These are phyloP conservation scores for Labroides dimidiatus DNA, from an alignment of 2,797 vertebrate genomes.

Conservation along the genomic window DNA sequence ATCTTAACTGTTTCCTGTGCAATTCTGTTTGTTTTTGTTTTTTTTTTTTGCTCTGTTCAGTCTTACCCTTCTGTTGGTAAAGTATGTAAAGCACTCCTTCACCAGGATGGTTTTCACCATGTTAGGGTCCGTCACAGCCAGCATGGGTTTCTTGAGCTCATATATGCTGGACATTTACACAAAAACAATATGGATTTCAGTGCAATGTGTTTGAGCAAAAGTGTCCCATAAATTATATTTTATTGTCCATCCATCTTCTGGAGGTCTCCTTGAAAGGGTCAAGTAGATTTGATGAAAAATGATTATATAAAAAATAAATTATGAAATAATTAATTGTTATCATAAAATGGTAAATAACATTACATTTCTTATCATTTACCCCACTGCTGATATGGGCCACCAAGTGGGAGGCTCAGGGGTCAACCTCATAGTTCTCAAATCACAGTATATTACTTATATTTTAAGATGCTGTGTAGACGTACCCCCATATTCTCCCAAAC, in stretches of 20 bases:
- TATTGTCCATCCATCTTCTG: background rate
- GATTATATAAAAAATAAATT: too few species aligned
- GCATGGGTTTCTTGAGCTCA: slow-evolving; percentile 76
- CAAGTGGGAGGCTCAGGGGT: background rate
- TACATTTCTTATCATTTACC: too few species aligned
- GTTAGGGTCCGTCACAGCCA: slow-evolving; percentile 74
- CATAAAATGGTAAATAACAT: too few species aligned
- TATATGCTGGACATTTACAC: slow-evolving; percentile 49
- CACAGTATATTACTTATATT: background rate
- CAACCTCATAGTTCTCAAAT: background rate
- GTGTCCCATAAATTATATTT: background rate
- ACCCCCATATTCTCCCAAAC: slow-evolving; percentile 76
- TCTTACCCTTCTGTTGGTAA: slow-evolving; percentile 78
- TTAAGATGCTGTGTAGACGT: slow-evolving; percentile 32
- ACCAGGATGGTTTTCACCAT: slow-evolving; percentile 81
- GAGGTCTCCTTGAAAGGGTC: too few species aligned
- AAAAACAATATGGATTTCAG: background rate
- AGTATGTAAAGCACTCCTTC: slow-evolving; percentile 80
- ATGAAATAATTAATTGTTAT: too few species aligned
- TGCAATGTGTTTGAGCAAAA: background rate
- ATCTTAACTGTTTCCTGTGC: background rate
- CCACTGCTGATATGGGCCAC: background rate
- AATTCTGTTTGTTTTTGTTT: background rate
- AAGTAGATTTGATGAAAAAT: too few species aligned
- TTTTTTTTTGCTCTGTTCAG: background rate